Evolutionary conservation across 1,140 invertebrate species (phyloP), one percentile per base, ranked within the genome.

Genomic region (Hirudo medicinalis): DNA sequence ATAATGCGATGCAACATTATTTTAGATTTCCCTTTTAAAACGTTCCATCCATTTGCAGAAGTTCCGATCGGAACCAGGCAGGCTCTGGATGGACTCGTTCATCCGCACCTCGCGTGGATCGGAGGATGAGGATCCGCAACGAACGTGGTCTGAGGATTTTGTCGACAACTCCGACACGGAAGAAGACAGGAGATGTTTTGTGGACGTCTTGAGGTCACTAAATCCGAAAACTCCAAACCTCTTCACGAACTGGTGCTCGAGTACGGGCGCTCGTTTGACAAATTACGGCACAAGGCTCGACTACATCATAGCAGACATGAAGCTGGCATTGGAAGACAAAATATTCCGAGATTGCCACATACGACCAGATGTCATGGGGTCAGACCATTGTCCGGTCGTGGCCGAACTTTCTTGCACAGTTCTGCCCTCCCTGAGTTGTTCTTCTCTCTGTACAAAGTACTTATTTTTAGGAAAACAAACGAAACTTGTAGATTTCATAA

Each of bases 221-320:
- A 79, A 86, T 76, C 85, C 86, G 22, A 70, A 77, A 20, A 67
- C 78, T 55, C 72, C 76, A 69, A 76, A 83, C 36, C 82, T 82
- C 6, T 87, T 81, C 76, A 85, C 85, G 15, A 86, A 85, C 76
- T 87, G 86, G 86, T 81, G 80, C 72, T 83, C 82, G 0, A 73
- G 76, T 55, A 82, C 81, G 2, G 82, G 81, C 67, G 83, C 84
- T 13, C 75, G 86, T 54, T 71, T 78, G 53, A 85, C 82, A n/a
- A 87, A 87, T 77, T 87, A 83, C 78, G 86, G 86, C 20, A 81
- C 81, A 49, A 75, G 86, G 29, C 82, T 87, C 29, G 86, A 87
- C 76, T 87, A 87, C 75, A 83, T 87, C 49, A 72, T 87, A 8
- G 76, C 79, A 25, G 80, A 85, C 76, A 71, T 73, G 49, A 72